Conservation (phyloP, 2,888 invertebrate genomes). For the Urechis unicinctus region DNA sequence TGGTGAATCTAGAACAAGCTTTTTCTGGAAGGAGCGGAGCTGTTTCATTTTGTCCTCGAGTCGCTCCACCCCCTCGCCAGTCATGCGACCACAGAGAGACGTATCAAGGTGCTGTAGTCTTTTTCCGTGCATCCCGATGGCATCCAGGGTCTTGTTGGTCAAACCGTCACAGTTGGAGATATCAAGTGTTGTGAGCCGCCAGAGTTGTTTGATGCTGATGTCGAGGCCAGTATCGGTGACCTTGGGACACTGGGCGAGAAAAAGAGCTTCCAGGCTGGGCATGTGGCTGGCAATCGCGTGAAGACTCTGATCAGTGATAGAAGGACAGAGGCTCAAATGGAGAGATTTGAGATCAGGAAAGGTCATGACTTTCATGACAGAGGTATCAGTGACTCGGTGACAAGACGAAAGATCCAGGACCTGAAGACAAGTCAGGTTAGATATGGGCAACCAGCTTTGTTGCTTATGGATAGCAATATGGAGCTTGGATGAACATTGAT, state of each 20-base stretch:
- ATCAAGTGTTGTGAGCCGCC: not conserved
- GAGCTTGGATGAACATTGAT: not conserved
- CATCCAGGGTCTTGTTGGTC: not conserved
- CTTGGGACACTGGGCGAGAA: not conserved
- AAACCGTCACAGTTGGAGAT: not conserved
- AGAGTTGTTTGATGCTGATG: not conserved
- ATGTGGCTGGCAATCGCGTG: conserved; percentile 62
- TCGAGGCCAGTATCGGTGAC: not conserved
- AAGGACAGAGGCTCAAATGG: conserved; percentile 64
- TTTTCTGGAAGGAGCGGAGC: no score
- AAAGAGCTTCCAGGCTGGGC: conserved; percentile 55
- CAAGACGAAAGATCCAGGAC: conserved; percentile 65
- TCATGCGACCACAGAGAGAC: not conserved
- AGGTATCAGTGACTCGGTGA: conserved; percentile 66
- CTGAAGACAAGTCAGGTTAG: conserved; percentile 50
- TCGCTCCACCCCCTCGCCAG: not conserved
- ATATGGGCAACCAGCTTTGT: conserved; percentile 17
- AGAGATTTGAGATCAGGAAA: conserved; percentile 62
- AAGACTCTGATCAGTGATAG: conserved; percentile 62
- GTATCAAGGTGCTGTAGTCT: not conserved
- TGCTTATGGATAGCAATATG: not conserved
- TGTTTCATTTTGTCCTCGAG: not conserved
- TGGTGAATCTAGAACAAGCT: no score
- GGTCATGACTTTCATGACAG: conserved; percentile 63
- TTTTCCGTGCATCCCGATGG: not conserved